phyloP scores from a whole-genome alignment of 1,140 invertebrate genomes.

The Conopomorpha cramerella region DNA sequence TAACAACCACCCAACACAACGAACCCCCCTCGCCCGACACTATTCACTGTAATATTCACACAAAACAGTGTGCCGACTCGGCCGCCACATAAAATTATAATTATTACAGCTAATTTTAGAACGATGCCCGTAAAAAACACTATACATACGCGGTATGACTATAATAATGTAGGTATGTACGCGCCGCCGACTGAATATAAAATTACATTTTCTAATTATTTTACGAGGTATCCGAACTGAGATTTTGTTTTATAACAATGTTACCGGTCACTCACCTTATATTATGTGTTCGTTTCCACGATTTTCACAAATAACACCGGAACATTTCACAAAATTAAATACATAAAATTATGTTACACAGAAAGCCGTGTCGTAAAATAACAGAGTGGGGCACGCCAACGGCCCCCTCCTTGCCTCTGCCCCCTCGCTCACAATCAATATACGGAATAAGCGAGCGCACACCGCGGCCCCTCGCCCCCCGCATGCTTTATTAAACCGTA shows the following conservation, averaged over 20 bases:
- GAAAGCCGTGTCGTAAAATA: constrained; percentile 60
- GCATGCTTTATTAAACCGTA: constrained; percentile 60
- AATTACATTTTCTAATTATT: constrained; percentile 53
- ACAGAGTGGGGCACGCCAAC: constrained; percentile 59
- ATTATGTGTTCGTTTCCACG: too few relatives aligned
- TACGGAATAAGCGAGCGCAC: constrained; percentile 60
- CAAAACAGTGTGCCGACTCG: constrained; percentile 49
- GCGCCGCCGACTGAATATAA: constrained; percentile 56
- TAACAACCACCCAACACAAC: constrained; percentile 40
- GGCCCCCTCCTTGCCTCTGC: constrained; percentile 53
- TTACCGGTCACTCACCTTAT: constrained; percentile 42
- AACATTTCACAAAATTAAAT: constrained; percentile 61
- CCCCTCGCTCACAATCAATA: constrained; percentile 59
- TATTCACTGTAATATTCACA: constrained; percentile 39
- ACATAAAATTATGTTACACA: constrained; percentile 59
- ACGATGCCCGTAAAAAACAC: constrained; percentile 61
- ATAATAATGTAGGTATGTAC: constrained; percentile 57
- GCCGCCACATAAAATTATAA: constrained; percentile 61
- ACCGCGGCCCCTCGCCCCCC: constrained; percentile 49
- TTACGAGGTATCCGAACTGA: constrained; percentile 31
- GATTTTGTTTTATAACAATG: too few relatives aligned
- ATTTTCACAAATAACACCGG: constrained; percentile 57
- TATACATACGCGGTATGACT: constrained; percentile 60
- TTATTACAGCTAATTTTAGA: constrained; percentile 62
- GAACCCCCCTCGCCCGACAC: constrained; percentile 13